These are phyloP conservation scores for Myopa testacea DNA, from an alignment of 2,888 invertebrate genomes.

Conservation along the genomic window DNA sequence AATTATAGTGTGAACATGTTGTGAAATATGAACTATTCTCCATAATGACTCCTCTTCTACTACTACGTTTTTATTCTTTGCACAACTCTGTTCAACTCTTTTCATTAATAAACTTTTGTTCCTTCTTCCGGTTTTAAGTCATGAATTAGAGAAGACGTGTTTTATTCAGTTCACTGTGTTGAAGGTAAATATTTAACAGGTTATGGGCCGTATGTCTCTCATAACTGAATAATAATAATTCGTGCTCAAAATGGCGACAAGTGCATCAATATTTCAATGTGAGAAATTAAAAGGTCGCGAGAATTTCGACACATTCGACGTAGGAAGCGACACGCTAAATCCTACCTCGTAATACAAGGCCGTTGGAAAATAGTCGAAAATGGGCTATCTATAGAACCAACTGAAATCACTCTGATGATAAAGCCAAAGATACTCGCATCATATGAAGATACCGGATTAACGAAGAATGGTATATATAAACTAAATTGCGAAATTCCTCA, in stretches of 20 bases:
- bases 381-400: slow-evolving; percentile 11
- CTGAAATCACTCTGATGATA: slow-evolving; percentile 18
- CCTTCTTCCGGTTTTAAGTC: too few relatives aligned
- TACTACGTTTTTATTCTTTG: too few relatives aligned
- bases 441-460: slow-evolving; percentile 47
- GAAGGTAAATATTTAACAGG: neutral
- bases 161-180: too few relatives aligned
- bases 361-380: slow-evolving; percentile 40
- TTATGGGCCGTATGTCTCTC: neutral
- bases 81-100: too few relatives aligned
- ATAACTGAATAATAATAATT: neutral
- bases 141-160: too few relatives aligned
- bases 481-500: neutral
- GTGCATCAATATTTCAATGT: slow-evolving; percentile 16
- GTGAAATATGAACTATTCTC: too few relatives aligned
- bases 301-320: slow-evolving; percentile 47
- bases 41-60: too few relatives aligned
- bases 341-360: slow-evolving; percentile 40
- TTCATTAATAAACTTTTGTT: too few relatives aligned
- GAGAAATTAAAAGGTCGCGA: slow-evolving; percentile 41
- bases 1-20: too few relatives aligned
- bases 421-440: slow-evolving; percentile 36
- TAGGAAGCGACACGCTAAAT: slow-evolving; percentile 56
- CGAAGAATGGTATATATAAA: neutral
- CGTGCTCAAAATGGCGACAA: neutral